Conservation (phyloP, 2,888 invertebrate species). For the Gnatocerus cornutus region DNA sequence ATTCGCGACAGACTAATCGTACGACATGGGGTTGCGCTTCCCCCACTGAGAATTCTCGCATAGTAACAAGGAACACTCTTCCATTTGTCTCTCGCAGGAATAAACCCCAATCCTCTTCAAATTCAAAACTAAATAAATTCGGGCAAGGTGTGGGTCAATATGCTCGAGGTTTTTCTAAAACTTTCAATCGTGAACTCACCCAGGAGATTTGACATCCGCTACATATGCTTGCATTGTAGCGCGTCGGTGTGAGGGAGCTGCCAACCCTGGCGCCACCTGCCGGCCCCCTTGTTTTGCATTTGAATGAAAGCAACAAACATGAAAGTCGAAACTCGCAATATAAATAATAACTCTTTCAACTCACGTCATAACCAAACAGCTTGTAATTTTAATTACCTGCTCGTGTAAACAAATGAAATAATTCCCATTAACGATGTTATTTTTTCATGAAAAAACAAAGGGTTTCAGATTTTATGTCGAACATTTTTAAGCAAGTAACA, state of each 20-base stretch:
- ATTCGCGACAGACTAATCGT: constrained; percentile 28
- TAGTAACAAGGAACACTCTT: constrained; percentile 1
- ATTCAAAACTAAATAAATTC: no score
- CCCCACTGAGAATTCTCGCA: constrained; percentile 7
- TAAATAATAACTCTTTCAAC: not conserved
- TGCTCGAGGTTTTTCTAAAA: no score
- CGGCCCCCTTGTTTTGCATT: not conserved
- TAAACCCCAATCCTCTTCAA: no score
- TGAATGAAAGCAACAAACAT: no score
- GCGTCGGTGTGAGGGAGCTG: not conserved
- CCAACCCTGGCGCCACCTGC: constrained; percentile 6
- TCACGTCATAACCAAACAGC: not conserved
- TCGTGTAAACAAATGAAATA: constrained; percentile 14
- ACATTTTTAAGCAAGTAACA: constrained; percentile 6
- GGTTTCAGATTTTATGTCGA: constrained; percentile 1
- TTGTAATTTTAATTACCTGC: constrained; percentile 29
- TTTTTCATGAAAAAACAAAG: constrained; percentile 11
- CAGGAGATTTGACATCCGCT: no score
- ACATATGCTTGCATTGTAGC: not conserved
- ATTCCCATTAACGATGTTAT: constrained; percentile 21
- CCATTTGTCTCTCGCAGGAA: not conserved
- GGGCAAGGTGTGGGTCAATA: no score
- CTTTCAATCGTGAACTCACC: no score
- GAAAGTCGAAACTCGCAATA: no score
- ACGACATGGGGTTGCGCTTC: constrained; percentile 9